Base-by-base conservation (phyloP, 2,888 invertebrate genomes). In the Tenthredo scrophulariae region DNA sequence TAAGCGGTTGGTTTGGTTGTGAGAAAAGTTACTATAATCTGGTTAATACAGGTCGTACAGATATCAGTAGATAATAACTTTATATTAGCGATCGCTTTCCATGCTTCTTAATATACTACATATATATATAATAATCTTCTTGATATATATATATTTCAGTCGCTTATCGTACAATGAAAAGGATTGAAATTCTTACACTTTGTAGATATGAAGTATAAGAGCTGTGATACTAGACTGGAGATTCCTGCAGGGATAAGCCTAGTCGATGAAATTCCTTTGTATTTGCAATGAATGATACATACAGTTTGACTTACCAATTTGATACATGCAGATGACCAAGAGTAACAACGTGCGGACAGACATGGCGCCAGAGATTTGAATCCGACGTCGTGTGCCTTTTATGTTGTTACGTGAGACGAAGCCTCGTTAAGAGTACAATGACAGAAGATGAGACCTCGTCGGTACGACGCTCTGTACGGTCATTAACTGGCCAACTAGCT, bases 221-320 rank as follows among this genome's bases (percentile, higher is more conserved):
- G n/a, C 54, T n/a, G 6, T n/a, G 50, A 54, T 54, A 54, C 54
- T n/a, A 7, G 7, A 54, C 54, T 54, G 2, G 0, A 7, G 6
- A n/a, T 54, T n/a, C n/a, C n/a, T 2, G n/a, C 7, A 54, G 54
- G 0, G n/a, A n/a, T 54, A 54, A 54, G 5, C n/a, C n/a, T n/a
- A n/a, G n/a, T 54, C 54, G n/a, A 54, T 54, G n/a, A 54, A 54
- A 54, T 54, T 54, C 54, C 6, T 33, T 40, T 40, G 22, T 43
- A 46, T 46, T n/a, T 46, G 6, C 22, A 18, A 75, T 46, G 22
- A 29, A 46, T 46, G 9, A 46, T 74, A 75, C 37, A 26, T 22
- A 13, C 46, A 26, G 2, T 10, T 46, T 75, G 74, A 75, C 75
- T 15, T 46, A 75, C 75, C 75, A 75, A 75, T 75, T 46, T 46